Percentiles rank a stretch among this genome's conserved stretches.
phyloP scores from a whole-genome alignment of 2,113 vertebrate genomes.

The Nothoprocta pentlandii region DNA sequence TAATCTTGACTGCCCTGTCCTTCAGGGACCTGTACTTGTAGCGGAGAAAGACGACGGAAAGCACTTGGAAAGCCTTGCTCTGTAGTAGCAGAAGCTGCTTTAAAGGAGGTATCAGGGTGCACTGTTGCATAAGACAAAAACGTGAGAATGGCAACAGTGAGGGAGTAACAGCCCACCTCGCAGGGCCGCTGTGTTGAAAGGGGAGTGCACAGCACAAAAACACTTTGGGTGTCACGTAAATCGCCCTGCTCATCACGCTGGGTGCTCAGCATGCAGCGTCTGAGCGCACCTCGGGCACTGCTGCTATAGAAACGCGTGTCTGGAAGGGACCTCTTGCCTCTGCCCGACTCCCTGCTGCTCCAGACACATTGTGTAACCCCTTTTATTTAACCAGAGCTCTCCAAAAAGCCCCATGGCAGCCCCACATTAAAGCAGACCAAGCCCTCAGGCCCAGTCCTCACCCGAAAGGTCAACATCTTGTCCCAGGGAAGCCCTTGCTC shows the following conservation, averaged over 20 bases:
- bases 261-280: not conserved
- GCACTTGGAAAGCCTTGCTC: not conserved
- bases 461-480: not conserved
- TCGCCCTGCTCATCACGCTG: not conserved
- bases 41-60: not conserved
- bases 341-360: not conserved
- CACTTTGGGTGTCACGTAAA: not conserved
- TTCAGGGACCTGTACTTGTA: not conserved
- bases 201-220: not conserved
- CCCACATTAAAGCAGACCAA: not conserved
- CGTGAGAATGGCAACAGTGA: not conserved
- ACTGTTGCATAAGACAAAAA: not conserved
- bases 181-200: not conserved
- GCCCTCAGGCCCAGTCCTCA: not conserved
- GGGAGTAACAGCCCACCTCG: fast-evolving
- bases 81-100: not conserved
- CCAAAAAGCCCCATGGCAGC: constrained; percentile 40
- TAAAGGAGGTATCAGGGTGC: not conserved
- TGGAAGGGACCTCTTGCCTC: constrained; percentile 28
- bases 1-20: not conserved
- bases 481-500: not conserved
- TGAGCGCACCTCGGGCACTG: not conserved
- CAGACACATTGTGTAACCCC: constrained; percentile 32
- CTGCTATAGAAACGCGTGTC: constrained; percentile 46
- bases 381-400: constrained; percentile 35